These are phyloP conservation scores for Petrosia ficiformis DNA, from an alignment of 37 sponge, comb jelly and placozoan species.

Conservation along the genomic window DNA sequence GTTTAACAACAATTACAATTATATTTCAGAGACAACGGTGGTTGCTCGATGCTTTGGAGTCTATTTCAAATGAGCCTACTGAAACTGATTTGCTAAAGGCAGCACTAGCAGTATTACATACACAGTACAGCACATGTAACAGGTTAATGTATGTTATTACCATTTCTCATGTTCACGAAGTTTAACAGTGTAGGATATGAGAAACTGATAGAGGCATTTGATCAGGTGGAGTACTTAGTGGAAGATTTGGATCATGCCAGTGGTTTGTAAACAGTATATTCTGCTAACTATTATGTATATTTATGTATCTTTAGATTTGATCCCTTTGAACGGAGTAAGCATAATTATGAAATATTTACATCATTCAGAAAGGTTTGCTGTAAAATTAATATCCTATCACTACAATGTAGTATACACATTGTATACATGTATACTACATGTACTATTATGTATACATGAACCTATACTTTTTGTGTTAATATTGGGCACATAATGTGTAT, in stretches of 20 bases:
- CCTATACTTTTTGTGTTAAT: no score
- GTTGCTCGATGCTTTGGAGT: constrained; percentile 45
- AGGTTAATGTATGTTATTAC: neutral
- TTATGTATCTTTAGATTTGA: constrained; percentile 33
- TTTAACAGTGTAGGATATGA: constrained; percentile 1
- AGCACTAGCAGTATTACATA: constrained; percentile 37
- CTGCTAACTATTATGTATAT: neutral
- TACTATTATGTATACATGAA: no score
- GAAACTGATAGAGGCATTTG: constrained; percentile 33
- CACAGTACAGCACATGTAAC: neutral
- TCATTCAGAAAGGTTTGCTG: constrained; percentile 22
- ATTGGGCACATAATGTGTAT: no score
- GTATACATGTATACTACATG: no score
- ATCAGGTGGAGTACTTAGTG: constrained; percentile 47
- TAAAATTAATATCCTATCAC: no score
- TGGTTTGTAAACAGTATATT: constrained; percentile 21
- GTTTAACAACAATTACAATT: no score
- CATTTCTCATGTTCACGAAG: neutral
- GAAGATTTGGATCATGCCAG: constrained; percentile 71
- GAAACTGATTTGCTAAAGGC: constrained; percentile 66
- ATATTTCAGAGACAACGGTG: constrained; percentile 26
- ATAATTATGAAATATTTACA: constrained; percentile 34
- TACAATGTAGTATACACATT: no score
- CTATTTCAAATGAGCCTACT: constrained; percentile 36
- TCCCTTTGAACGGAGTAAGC: constrained; percentile 47